Base-by-base conservation (phyloP, 1,140 invertebrate species). In the Conus ventricosus region DNA sequence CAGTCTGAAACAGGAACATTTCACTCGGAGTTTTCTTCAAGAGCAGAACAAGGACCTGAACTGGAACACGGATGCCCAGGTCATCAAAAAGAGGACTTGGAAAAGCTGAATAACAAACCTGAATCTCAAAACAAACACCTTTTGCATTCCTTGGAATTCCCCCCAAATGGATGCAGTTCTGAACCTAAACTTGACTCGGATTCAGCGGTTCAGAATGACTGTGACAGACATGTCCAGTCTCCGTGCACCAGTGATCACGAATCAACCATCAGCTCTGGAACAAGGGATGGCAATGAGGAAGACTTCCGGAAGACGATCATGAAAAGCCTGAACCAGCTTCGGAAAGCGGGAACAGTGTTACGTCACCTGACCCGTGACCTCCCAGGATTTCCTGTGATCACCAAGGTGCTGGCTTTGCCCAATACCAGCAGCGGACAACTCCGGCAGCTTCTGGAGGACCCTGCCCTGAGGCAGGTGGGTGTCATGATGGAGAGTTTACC, bases 341-440 rank as follows among this genome's bases (percentile, higher is more conserved):
- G 51, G 51, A 81, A 81, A 23, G 80, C 80, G 5, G 80, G 54
- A 81, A 81, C 80, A 23, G 80, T 81, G 51, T 81, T 81, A 55
- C 80, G 80, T 54, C 80, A 81, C 20, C 7, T 81, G 51, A 81
- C 80, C 51, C 25, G 23, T 54, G 80, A 81, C 80, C 80, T 81
- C 13, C 25, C 39, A 51, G 39, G 27, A 8, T 39, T 13, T 0
- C 39, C 51, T 5, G 4, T 51, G 51, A 81, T 81, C 80, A 81
- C 80, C 39, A 81, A 81, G 20, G 80, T 81, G 6, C 51, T 81
- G 80, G 80, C 39, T 5, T 23, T 81, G 20, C 80, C 80, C 51
- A 53, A 81, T 51, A 81, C 80, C 5, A 23, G 27, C 39, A 15
- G 5, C 51, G 51, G 4, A 6, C 27, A 54, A 7, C 51, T 81